Evolutionary conservation across 2,888 invertebrate genomes (phyloP), one percentile per base, ranked within the genome.

Genomic region (Erebia aethiops): DNA sequence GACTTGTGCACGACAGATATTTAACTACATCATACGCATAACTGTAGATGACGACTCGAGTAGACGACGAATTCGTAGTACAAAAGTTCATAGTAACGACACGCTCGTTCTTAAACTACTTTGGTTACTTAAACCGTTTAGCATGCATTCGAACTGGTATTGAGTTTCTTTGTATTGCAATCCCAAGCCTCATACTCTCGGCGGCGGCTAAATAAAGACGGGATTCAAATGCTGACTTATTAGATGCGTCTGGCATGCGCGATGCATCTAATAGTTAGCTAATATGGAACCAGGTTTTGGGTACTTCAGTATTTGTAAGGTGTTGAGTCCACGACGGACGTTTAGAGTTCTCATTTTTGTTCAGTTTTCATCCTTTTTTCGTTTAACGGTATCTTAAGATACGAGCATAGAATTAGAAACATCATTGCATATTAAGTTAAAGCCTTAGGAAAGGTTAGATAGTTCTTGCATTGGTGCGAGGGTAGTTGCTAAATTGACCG

Each of bases 91-190:
- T 21, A 11, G 1, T 58, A 1, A 41, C 9, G 4, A 61, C 16
- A 18, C 52, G 21, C 52, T 16, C 26, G 46, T 16, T 67, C 67
- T 58, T 58, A n/a, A 72, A 70, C 70, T 61, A 64, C 57, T 72
- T 75, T 75, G 66, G 75, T 78, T 76, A 75, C 73, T 73, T 73
- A 71, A 74, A 75, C 71, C 74, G 71, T 75, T 74, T 76, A 77
- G 78, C 72, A 72, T 70, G 69, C 54, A 71, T 72, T 71, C 74
- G 76, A 75, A 57, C 73, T 76, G 77, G 77, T 78, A 78, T 75
- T 77, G 75, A 73, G 74, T 80, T 74, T 76, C 80, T 75, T 76
- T 76, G 76, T 76, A 79, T 74, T 76, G 77, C 71, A 75, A 77
- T 78, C 80, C 78, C 80, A 66, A 26, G 46, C 58, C 77, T 78